These are phyloP conservation scores for Protaetia brevitarsis DNA, from an alignment of 1,140 invertebrate species.

Conservation along the genomic window DNA sequence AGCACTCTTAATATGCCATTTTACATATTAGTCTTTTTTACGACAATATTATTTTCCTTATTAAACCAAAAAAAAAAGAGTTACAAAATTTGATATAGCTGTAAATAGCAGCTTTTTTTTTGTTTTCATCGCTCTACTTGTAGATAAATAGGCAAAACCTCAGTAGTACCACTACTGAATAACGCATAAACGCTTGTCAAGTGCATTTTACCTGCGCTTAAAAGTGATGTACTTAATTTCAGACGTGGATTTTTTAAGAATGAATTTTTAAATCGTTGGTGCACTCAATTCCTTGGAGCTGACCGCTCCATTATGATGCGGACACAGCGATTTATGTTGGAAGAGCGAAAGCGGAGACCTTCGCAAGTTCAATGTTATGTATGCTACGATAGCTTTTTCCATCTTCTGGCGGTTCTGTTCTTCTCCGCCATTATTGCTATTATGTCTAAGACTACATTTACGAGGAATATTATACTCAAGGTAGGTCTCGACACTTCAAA, in stretches of 20 bases:
- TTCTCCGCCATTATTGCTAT: constrained; percentile 62
- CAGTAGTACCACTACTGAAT: no score
- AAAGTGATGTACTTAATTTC: no score
- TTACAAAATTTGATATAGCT: no score
- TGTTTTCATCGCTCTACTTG: no score
- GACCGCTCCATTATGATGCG: constrained; percentile 77
- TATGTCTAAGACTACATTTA: constrained; percentile 62
- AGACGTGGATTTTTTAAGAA: constrained; percentile 64
- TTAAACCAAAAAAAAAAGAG: no score
- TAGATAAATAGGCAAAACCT: no score
- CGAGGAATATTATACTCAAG: constrained; percentile 47
- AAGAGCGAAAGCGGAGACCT: constrained; percentile 67
- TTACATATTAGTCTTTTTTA: no score
- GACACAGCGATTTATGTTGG: constrained; percentile 71
- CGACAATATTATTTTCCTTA: no score
- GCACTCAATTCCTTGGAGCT: constrained; percentile 72
- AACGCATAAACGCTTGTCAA: no score
- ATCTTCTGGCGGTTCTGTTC: constrained; percentile 53
- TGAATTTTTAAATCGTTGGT: constrained; percentile 63
- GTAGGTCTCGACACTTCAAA: background rate
- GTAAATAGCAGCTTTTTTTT: background rate
- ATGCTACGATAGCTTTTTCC: constrained; percentile 51
- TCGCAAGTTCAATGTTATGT: constrained; percentile 66
- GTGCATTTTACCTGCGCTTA: no score
- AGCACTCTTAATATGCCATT: no score